phyloP scores from a whole-genome alignment of 2,797 vertebrate genomes.

The Gymnocypris eckloni region DNA sequence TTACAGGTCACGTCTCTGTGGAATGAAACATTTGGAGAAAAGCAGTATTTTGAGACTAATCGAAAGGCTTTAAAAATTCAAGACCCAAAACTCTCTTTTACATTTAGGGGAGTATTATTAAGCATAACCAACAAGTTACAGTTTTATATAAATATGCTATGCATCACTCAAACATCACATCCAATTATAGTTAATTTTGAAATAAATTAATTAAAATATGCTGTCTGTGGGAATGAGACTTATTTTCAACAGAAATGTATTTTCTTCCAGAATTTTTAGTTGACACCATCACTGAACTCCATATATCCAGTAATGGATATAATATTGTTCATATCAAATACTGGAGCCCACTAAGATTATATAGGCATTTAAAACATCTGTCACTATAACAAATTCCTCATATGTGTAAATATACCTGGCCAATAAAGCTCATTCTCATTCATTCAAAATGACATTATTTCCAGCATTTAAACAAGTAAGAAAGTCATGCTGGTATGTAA shows the following conservation, averaged over 20 bases:
- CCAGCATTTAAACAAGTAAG: neutral
- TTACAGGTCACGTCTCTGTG: conserved; percentile 75
- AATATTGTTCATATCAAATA: neutral
- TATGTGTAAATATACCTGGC: no score
- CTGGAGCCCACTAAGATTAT: neutral
- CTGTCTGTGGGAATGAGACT: neutral
- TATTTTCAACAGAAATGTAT: neutral
- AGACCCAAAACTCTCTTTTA: neutral
- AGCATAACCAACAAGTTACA: neutral
- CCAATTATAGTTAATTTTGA: neutral
- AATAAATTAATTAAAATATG: neutral
- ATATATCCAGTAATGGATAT: neutral
- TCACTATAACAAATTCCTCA: no score
- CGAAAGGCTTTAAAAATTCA: conserved; percentile 51
- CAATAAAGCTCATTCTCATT: no score
- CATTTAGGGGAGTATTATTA: neutral
- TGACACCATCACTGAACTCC: neutral
- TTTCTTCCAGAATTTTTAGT: neutral
- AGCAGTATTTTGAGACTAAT: conserved; percentile 77
- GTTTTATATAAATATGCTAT: neutral
- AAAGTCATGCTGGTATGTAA: neutral
- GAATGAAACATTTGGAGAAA: conserved; percentile 72
- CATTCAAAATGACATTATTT: neutral
- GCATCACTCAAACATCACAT: neutral
- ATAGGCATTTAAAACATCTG: neutral